phyloP scores from a whole-genome alignment of 2,113 vertebrate species.

The Nanorana parkeri region DNA sequence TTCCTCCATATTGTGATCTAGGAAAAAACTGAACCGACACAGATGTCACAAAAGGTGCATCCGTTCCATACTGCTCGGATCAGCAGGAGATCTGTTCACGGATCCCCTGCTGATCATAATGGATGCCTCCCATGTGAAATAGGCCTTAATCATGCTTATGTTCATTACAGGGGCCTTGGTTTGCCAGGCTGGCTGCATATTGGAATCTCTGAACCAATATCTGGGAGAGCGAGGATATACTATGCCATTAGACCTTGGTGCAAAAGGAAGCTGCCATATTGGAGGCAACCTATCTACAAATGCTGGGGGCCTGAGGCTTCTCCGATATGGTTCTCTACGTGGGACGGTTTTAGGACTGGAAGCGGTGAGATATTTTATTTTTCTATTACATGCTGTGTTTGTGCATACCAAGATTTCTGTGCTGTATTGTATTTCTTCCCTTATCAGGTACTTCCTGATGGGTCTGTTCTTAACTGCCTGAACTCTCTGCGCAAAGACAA shows the following conservation, averaged over 20 bases:
- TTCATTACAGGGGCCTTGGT: slow-evolving; percentile 82
- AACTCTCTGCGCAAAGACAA: slow-evolving; percentile 90
- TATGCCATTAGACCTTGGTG: slow-evolving; percentile 94
- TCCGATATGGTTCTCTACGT: slow-evolving; percentile 89
- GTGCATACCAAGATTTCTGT: neutral
- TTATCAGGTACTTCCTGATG: slow-evolving; percentile 86
- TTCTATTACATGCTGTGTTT: neutral
- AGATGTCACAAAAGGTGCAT: no score
- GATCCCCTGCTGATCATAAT: no score
- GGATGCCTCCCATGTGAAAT: no score
- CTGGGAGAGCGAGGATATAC: slow-evolving; percentile 81
- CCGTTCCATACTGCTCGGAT: no score
- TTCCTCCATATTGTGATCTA: no score
- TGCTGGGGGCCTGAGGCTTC: slow-evolving; percentile 86
- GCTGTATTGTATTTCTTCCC: neutral
- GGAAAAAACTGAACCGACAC: no score
- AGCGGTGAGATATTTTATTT: slow-evolving; percentile 78
- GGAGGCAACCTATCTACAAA: slow-evolving; percentile 96
- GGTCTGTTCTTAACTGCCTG: slow-evolving; percentile 83
- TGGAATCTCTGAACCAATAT: slow-evolving; percentile 84
- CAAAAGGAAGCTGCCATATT: slow-evolving; percentile 96
- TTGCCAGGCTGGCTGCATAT: slow-evolving; percentile 91
- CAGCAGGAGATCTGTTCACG: no score
- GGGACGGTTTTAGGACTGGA: slow-evolving; percentile 93
- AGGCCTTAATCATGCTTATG: neutral